Base-by-base conservation (phyloP, 1,140 invertebrate genomes). In the Sinonovacula constricta region DNA sequence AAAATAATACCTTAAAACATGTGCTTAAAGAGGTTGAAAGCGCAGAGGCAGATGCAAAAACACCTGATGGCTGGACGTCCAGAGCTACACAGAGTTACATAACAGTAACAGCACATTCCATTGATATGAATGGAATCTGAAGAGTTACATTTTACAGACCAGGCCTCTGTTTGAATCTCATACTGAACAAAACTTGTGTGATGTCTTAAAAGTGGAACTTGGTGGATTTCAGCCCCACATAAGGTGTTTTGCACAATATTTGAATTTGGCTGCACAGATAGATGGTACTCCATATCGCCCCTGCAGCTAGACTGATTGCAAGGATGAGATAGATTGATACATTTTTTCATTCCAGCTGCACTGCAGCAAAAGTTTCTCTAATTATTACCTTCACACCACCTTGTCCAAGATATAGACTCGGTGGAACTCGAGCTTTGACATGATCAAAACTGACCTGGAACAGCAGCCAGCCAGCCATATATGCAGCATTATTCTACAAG, bases 51-150 rank as follows among this genome's bases (percentile, higher is more conserved):
- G 80, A 80, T 24, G 65, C 56, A 56, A 69, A 82, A 12, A 86
- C 83, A 14, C 77, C 31, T 67, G 83, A 86, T 75, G 74, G 76
- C 60, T 86, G 82, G 83, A 86, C 85, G 24, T 85, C 67, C 18
- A 68, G 51, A 26, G 65, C 82, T 0, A 79, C 80, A 33, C 57
- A 84, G n/a, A 74, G 78, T 54, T 86, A 83, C 57, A 85, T 82
- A 45, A 79, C 79, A 54, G 36, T 85, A 70, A 87, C 85, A 56
- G 79, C 59, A 30, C 81, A 87, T 68, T 85, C 68, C 67, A 59
- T 86, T 57, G 39, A 77, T 60, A 60, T 26, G 30, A 81, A 66
- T 86, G 86, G 79, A 45, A 80, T 36, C 34, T 79, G 33, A 80
- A 60, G 59, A 69, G 30, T 54, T 70, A 62, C 81, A 77, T 45